These are phyloP conservation scores for Babyrousa celebensis DNA, from an alignment of 2,797 vertebrate species.

Conservation along the genomic window DNA sequence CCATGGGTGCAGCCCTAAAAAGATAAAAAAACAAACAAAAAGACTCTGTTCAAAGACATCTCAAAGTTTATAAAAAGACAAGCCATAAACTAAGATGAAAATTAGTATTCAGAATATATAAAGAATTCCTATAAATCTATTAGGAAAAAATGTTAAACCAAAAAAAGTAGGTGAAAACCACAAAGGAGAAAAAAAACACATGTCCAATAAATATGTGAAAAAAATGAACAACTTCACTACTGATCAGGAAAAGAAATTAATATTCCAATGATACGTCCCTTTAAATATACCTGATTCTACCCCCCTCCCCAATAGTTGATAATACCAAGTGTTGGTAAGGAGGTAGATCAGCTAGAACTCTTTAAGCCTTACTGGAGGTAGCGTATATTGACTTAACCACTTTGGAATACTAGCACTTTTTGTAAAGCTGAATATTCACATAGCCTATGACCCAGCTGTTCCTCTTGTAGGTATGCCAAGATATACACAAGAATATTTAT, in stretches of 20 bases:
- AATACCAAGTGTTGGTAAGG: background rate
- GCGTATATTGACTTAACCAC: conserved; percentile 9
- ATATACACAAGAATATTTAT: conserved; percentile 35
- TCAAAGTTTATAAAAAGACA: background rate
- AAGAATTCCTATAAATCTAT: conserved; percentile 6
- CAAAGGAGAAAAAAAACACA: background rate
- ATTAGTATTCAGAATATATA: conserved; percentile 35
- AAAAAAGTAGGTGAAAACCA: background rate
- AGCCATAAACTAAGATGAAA: background rate
- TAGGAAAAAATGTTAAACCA: background rate
- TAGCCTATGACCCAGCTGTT: conserved; percentile 48
- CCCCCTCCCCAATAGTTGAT: background rate
- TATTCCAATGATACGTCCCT: background rate
- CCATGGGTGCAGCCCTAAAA: no score
- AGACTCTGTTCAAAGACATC: conserved; percentile 5
- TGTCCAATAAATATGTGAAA: background rate
- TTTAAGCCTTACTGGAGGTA: conserved; percentile 1
- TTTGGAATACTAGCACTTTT: conserved; percentile 23
- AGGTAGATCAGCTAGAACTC: background rate
- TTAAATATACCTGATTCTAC: background rate
- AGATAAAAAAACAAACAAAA: no score
- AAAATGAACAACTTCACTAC: background rate
- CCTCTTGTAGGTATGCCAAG: conserved; percentile 39
- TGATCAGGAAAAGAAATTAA: conserved; percentile 57
- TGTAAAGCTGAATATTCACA: conserved; percentile 18